A percentile compares a stretch with the other conserved stretches of the same genome.
Evolutionary conservation across 2,888 invertebrate genomes (phyloP).

Genomic region (Microchrysa polita): DNA sequence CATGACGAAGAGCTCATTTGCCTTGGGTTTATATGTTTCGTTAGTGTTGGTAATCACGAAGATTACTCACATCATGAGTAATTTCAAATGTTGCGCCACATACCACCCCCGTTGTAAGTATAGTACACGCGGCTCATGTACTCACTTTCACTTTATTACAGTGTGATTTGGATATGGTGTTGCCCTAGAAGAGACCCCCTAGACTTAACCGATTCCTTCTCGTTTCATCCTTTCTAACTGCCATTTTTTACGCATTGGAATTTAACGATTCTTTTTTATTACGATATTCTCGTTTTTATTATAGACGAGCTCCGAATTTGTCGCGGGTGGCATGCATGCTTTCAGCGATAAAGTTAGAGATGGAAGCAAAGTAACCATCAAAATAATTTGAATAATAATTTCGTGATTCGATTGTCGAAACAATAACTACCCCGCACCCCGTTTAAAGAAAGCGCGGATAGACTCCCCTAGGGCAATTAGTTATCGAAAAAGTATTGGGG

Average conservation of each 20-base stretch:
- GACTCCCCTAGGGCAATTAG: neutral
- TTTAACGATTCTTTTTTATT: neutral
- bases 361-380: too few species aligned
- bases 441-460: too few species aligned
- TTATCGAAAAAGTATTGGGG: neutral
- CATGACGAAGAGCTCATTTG: neutral
- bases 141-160: conserved; percentile 4
- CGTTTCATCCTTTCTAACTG: neutral
- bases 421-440: too few species aligned
- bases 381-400: too few species aligned
- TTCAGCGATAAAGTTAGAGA: neutral
- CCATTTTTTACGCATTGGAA: neutral
- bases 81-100: neutral
- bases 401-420: too few species aligned
- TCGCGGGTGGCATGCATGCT: neutral
- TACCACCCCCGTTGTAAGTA: neutral
- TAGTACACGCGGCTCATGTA: neutral
- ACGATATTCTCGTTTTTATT: too few species aligned
- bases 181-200: neutral
- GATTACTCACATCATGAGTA: conserved; percentile 5
- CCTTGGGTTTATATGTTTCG: neutral
- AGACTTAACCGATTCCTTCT: neutral
- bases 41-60: conserved; percentile 11
- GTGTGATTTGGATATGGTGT: neutral
- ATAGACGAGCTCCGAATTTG: neutral